Base-by-base conservation (phyloP, 1,140 invertebrate genomes). In the Psilanteris sp. region DNA sequence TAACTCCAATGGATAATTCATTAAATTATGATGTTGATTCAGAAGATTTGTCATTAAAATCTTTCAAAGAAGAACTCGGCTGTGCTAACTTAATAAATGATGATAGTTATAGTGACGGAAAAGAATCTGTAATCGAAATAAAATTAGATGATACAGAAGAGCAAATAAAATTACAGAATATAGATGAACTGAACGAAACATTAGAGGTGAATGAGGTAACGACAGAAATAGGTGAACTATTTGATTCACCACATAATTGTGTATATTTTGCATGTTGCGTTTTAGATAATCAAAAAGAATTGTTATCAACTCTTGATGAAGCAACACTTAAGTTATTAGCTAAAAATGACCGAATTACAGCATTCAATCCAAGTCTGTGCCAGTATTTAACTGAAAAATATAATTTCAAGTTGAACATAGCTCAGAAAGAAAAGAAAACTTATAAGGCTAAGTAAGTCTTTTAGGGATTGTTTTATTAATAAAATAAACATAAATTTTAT, bases 261-360 rank as follows among this genome's bases (percentile, higher is more conserved):
- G 87, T 92, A 4, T 92, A 91, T 82, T 92, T 92, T 87, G 88
- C 91, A 26, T 84, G 85, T n/a, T 82, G 79, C 41, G 87, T 90
- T 52, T 81, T 93, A 14, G 80, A 87, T 39, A 68, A 84, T 22
- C 86, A 90, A 31, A 79, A 81, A 16, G 68, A 84, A 9, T 77
- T 92, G n/a, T 72, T 92, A 15, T 76, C 77, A 13, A 81, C 84
- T 59, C 83, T 92, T 18, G 92, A 93, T 78, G 86, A 88, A 72
- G 73, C 85, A 1, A 91, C 91, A 0, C 74, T 92, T 2, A 87
- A 88, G 48, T 80, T 91, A 7, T 80, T 93, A 15, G 83, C 79
- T 8, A 89, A 91, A 61, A 92, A 92, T 83, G 79, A 81, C 13
- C 82, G 89, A 31, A 71, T 93, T 16, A 70, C 74, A 18, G 59